Evolutionary conservation across 2,113 vertebrate species (phyloP), one percentile per base, ranked within the genome.

Genomic region (Tinamus guttatus): DNA sequence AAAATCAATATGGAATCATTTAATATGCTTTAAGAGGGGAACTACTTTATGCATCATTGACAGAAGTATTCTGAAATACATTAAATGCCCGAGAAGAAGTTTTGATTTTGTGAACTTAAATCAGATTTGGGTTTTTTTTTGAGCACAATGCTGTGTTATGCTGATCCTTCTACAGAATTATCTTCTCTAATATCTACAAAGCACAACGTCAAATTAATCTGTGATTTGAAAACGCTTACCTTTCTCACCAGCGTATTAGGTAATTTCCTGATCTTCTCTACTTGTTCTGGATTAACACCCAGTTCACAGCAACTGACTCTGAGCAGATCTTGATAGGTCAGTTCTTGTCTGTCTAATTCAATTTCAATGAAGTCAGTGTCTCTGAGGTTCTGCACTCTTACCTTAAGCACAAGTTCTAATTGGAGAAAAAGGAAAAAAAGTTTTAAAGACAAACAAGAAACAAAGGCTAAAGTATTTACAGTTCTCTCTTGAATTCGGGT

Each of bases 361-460:
- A 99, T 98, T 93, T 99, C 99, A 58, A 98, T 99, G 96, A 99
- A 99, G 97, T 99, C 99, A 27, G 98, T 98, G 95, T 99, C 98
- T 82, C 98, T 97, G 1, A 97, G 88, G 82, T 98, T 99, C 97
- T 99, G 99, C 87, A 99, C 98, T 70, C 99, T 98, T 93, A 99
- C 98, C 96, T 99, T 99, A 69, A 99, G 96, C 81, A 99, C 99
- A 93, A 99, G 96, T 96, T 99, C 98, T 99, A 80, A 58, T 75
- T 81, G 27, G 21, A 63, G 64, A 32, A 40, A 22, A 67, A 32
- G 51, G 34, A 58, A 77, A 65, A 40, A 9, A 32, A 16, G 3
- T 6, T 4, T 28, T 73, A 20, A 27, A 43, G 34, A 36, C 22
- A 22, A 54, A 45, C 10, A 51, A 45, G 69, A 36, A 74, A 52